Conservation (phyloP, 2,113 vertebrate genomes). For the Brachyhypopomus occidentalis region DNA sequence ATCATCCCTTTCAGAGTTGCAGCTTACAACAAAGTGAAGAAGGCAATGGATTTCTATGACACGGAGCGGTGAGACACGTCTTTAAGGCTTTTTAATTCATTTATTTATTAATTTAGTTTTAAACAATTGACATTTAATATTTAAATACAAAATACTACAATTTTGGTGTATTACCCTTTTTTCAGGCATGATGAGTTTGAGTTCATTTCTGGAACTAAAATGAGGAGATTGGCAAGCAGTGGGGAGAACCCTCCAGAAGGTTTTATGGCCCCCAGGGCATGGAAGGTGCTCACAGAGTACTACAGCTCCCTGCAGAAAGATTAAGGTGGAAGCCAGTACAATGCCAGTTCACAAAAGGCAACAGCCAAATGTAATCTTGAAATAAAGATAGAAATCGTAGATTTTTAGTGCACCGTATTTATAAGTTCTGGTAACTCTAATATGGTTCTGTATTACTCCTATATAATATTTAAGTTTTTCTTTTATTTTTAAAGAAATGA, state of each 20-base stretch:
- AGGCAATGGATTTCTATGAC: conserved; percentile 91
- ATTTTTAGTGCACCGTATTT: conserved; percentile 18
- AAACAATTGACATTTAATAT: not conserved
- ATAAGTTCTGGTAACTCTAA: not conserved
- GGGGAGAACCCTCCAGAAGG: conserved; percentile 82
- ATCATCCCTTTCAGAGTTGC: conserved; percentile 98
- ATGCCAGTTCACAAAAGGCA: not conserved
- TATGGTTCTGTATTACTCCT: conserved; percentile 17
- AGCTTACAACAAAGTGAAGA: conserved; percentile 91
- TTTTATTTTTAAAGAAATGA: conserved; percentile 13
- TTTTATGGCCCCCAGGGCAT: conserved; percentile 96
- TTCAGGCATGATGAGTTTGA: conserved; percentile 87
- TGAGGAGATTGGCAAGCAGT: conserved; percentile 67
- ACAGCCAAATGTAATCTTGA: not conserved
- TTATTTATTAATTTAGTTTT: too few relatives aligned
- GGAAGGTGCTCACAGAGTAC: conserved; percentile 91
- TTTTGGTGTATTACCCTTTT: conserved; percentile 3
- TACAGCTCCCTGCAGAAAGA: conserved; percentile 88
- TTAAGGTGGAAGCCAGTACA: conserved; percentile 60
- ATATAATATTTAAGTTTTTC: conserved; percentile 18
- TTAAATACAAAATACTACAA: too few relatives aligned
- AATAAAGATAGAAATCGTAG: conserved; percentile 14
- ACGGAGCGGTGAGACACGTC: conserved; percentile 72
- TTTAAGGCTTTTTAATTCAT: not conserved
- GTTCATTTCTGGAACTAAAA: conserved; percentile 76